These are phyloP conservation scores for Leucopsar rothschildi DNA, from an alignment of 2,113 vertebrate genomes.

Conservation along the genomic window DNA sequence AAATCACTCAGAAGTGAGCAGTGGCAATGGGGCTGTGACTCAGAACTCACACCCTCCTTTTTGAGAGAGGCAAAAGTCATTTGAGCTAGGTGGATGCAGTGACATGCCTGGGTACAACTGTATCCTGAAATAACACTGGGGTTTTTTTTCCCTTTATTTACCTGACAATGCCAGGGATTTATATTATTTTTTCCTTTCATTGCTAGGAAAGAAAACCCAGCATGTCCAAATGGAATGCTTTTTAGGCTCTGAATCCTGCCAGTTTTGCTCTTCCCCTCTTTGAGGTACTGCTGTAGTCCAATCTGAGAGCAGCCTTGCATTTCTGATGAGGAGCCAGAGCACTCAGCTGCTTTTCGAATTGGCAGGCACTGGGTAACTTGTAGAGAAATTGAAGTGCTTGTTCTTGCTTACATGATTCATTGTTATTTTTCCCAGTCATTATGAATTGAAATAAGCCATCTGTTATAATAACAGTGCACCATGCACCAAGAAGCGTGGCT, in stretches of 20 bases:
- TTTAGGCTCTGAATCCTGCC: background rate
- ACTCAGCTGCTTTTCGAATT: conserved; percentile 4
- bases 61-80: fast-evolving
- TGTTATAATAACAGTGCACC: background rate
- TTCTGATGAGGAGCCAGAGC: background rate
- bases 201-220: background rate
- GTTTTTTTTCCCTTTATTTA: background rate
- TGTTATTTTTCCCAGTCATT: conserved; percentile 29
- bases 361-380: conserved; percentile 3
- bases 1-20: fast-evolving
- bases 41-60: background rate
- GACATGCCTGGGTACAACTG: background rate
- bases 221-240: background rate
- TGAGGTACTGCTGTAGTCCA: background rate
- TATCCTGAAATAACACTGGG: background rate
- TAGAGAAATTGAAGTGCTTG: conserved; percentile 16
- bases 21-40: too few relatives aligned
- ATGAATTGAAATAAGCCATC: conserved; percentile 48
- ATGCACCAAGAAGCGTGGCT: background rate
- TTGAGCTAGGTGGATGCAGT: background rate
- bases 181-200: background rate
- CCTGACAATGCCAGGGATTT: background rate
- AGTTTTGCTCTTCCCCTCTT: background rate
- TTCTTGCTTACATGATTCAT: conserved; percentile 38
- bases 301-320: background rate